A percentile compares a stretch with the other conserved stretches of the same genome.
Evolutionary conservation across 2,888 invertebrate species (phyloP).

Genomic region (Pseudolycoriella hygida): DNA sequence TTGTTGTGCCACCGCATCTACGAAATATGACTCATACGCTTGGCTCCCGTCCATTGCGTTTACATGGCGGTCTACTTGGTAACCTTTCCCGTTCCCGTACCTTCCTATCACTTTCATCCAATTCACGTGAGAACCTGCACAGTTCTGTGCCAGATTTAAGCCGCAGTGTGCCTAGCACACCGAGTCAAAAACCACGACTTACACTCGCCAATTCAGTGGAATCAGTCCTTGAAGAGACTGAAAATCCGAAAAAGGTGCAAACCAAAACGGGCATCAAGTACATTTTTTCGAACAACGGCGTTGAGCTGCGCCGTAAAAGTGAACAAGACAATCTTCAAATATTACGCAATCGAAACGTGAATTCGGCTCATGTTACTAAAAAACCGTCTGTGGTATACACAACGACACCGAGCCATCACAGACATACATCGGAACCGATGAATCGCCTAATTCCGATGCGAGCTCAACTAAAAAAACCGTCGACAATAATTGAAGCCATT

Average conservation of each 20-base stretch:
- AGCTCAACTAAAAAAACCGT: constrained; percentile 5
- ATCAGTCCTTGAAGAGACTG: constrained; percentile 16
- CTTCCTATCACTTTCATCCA: constrained; percentile 29
- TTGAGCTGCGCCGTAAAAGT: constrained; percentile 11
- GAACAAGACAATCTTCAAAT: constrained; percentile 8
- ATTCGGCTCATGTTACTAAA: not conserved
- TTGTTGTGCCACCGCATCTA: constrained; percentile 23
- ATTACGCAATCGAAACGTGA: constrained; percentile 8
- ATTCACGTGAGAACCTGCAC: constrained; percentile 19
- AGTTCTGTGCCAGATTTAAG: constrained; percentile 27
- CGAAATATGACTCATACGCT: constrained; percentile 12
- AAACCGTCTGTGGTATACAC: constrained; percentile 2
- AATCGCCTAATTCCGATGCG: constrained; percentile 2
- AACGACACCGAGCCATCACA: constrained; percentile 8
- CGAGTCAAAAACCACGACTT: constrained; percentile 10
- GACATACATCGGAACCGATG: constrained; percentile 10
- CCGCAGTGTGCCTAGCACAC: constrained; percentile 25
- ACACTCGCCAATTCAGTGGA: constrained; percentile 15
- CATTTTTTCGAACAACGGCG: constrained; percentile 7
- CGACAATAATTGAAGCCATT: constrained; percentile 3
- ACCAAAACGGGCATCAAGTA: constrained; percentile 7
- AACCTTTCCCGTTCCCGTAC: constrained; percentile 38
- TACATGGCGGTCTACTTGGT: constrained; percentile 30
- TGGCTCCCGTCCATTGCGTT: constrained; percentile 15
- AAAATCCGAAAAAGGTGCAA: not conserved